Base-by-base conservation (phyloP, 2,888 invertebrate species). In the Trachelus troglodyta region DNA sequence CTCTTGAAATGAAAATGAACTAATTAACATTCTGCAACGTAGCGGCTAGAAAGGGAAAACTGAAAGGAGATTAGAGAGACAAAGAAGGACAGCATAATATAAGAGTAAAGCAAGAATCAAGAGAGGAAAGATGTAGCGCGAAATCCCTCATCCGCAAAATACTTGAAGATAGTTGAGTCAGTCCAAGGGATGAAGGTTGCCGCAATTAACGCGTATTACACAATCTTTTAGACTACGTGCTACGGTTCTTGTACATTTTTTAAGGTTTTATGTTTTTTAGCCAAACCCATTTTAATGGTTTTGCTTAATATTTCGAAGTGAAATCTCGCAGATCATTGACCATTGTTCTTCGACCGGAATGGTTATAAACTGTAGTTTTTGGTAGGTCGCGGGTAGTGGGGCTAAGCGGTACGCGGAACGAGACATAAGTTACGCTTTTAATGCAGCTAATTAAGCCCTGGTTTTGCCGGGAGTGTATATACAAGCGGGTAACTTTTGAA, bases 361-460 rank as follows among this genome's bases (percentile, higher is more conserved):
- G 9, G 56, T 23, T 40, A 9, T 9, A 56, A 56, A 56, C 23
- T 9, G 23, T 23, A 56, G 56, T 9, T 56, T 56, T 56, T 23
- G 56, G 15, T 3, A 9, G 23, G 9, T 56, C 9, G 23, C 9
- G 56, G 23, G 56, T 23, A 56, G 56, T 2, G 56, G 56, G 56
- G 9, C 56, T 9, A 1, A 12, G 15, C 2, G 56, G 23, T 23
- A 23, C 56, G 2, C 23, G 56, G 56, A 56, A 56, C 56, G 68
- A 34, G 69, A 71, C 77, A 78, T 80, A 80, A 82, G 81, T 82
- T 81, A 79, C 80, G 76, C 75, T 74, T 76, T 79, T 83, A 82
- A 83, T 79, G 74, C 77, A 71, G 76, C 82, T 83, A 83, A 83
- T 83, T 82, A 83, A 81, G 82, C 80, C 74, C 80, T 71, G 77